phyloP scores from a whole-genome alignment of 2,113 vertebrate species.

The Callionymus lyra region DNA sequence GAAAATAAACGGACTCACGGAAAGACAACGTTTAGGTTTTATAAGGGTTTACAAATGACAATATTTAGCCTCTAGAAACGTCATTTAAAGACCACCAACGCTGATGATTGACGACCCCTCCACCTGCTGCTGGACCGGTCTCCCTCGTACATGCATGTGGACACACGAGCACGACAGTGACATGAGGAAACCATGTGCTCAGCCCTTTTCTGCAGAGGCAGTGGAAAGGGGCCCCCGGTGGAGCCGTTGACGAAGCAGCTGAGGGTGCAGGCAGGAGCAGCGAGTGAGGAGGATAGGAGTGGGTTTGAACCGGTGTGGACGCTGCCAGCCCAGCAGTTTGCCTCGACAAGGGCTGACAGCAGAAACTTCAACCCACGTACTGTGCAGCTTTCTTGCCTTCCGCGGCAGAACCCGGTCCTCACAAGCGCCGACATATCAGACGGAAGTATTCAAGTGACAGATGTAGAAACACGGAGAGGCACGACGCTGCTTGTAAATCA shows the following conservation, averaged over 20 bases:
- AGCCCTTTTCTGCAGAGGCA: slow-evolving; percentile 4
- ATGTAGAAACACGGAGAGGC: not conserved
- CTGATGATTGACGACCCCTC: too few species aligned
- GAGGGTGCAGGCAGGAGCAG: slow-evolving; percentile 37
- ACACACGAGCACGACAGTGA: too few species aligned
- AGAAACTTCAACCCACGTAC: slow-evolving; percentile 9
- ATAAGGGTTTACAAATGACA: too few species aligned
- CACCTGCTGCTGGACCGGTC: too few species aligned
- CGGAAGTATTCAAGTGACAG: not conserved
- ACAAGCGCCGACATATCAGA: not conserved
- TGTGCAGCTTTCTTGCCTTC: slow-evolving; percentile 5
- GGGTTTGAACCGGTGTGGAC: slow-evolving; percentile 9
- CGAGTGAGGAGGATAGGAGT: slow-evolving; percentile 24
- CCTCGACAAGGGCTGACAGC: slow-evolving; percentile 41
- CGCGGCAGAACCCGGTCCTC: not conserved
- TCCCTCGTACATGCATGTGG: too few species aligned
- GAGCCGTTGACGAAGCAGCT: slow-evolving; percentile 24
- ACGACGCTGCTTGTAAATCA: not conserved
- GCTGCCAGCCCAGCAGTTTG: slow-evolving; percentile 40
- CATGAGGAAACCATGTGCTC: too few species aligned
- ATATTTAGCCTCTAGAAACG: too few species aligned
- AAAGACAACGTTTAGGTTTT: too few species aligned
- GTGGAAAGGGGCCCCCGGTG: slow-evolving; percentile 13
- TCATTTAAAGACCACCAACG: too few species aligned
- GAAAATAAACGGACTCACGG: too few species aligned